Evolutionary conservation across 2,113 vertebrate genomes (phyloP), one percentile per base, ranked within the genome.

Genomic region (Heterotilapia buettikoferi): DNA sequence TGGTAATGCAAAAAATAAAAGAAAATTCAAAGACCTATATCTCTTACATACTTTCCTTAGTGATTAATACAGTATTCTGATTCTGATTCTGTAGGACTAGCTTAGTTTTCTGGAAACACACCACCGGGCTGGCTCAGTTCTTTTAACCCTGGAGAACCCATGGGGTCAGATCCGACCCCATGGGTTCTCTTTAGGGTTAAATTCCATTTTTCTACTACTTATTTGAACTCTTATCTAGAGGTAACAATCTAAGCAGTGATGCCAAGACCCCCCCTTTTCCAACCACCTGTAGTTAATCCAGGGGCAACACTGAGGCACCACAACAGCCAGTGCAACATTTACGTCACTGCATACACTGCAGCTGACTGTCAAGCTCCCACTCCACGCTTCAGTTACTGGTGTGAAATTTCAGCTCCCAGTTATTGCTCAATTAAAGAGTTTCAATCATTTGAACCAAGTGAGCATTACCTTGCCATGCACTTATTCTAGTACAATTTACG

Each of bases 21-120:
- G 0, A 13, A 40, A 5, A 38, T 1, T 13, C 6, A 68, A 31
- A 68, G 1, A 4, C 12, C 36, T 16, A 13, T 26, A 26, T 16
- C 13, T 73, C 13, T 43, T 31, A 10, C 14, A 61, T 31, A 10
- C 26, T 3, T 16, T 59, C 56, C 5, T 59, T 31, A 61, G 57
- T 31, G 26, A 31, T 59, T 59, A 9, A 61, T 31, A 61, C 18
- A 61, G 14, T 61, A 61, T 61, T 61, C 57, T 59, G 33, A 33
- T 7, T 33, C 2, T 33, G 54, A 61, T 59, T 31, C 26, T 18
- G 1, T 2, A 61, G 57, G 29, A 63, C 59, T 63, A 33, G 29
- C 29, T 63, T 6, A 6, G 18, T 63, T 6, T 63, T 33, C 59
- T 63, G 9, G 16, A 61, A 61, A 63, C 19, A 19, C 59, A 26